These are phyloP conservation scores for Epinotia demarniana DNA, from an alignment of 2,888 invertebrate species.

Conservation along the genomic window DNA sequence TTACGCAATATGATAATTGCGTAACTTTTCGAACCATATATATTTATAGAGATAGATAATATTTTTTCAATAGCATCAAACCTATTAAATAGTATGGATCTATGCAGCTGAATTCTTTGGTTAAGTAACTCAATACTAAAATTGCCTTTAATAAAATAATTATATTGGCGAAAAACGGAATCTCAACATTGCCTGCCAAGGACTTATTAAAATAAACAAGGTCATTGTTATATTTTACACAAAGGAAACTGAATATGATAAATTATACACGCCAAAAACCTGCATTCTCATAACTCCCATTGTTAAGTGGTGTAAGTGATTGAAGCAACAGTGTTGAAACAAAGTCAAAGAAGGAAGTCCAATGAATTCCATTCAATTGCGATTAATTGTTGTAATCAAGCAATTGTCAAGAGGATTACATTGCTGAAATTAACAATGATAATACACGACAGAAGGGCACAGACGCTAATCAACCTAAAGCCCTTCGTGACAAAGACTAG, in stretches of 20 bases:
- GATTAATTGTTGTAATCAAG: constrained; percentile 83
- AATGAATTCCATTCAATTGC: constrained; percentile 80
- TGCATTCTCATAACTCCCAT: constrained; percentile 4
- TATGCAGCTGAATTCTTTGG: too few relatives aligned
- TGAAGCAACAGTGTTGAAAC: constrained; percentile 48
- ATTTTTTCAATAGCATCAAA: too few relatives aligned
- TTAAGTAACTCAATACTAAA: too few relatives aligned
- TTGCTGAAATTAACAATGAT: constrained; percentile 76
- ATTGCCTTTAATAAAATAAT: background rate
- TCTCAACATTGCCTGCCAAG: background rate
- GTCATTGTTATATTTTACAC: constrained; percentile 1
- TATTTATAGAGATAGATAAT: too few relatives aligned
- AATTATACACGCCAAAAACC: constrained; percentile 5
- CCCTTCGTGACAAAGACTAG: constrained; percentile 52
- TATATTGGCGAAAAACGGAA: background rate
- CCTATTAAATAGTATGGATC: too few relatives aligned
- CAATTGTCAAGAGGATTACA: constrained; percentile 76
- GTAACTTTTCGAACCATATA: too few relatives aligned
- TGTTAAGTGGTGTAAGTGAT: constrained; percentile 12
- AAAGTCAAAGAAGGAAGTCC: constrained; percentile 67
- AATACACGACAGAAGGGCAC: constrained; percentile 56
- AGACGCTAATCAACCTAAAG: constrained; percentile 53
- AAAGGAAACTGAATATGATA: constrained; percentile 7
- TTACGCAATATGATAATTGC: too few relatives aligned
- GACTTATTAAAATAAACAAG: constrained; percentile 2